Conservation (phyloP, 2,113 vertebrate species). For the Canis aureus region DNA sequence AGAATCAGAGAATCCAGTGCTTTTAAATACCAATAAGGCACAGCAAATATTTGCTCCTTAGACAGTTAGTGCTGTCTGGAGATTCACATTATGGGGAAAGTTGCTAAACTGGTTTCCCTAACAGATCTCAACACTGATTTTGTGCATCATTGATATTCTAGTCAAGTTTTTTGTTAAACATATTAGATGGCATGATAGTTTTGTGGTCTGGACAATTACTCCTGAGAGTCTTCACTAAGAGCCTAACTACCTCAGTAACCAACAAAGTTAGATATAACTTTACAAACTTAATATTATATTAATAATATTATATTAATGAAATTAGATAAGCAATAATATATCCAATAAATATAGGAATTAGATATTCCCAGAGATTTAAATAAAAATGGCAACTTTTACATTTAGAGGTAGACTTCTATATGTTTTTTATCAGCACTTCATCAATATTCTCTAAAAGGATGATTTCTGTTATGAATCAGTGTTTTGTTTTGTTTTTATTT, state of each 20-base stretch:
- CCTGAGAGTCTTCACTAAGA: background rate
- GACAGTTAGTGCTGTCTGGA: constrained; percentile 17
- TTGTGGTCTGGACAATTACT: constrained; percentile 29
- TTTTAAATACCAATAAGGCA: constrained; percentile 33
- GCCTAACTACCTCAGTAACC: background rate
- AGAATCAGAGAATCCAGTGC: background rate
- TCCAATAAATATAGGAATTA: background rate
- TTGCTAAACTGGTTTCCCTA: constrained; percentile 21
- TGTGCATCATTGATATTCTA: constrained; percentile 9
- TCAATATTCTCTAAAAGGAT: background rate
- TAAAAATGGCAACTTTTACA: background rate
- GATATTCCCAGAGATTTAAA: constrained; percentile 1
- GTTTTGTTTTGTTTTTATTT: background rate
- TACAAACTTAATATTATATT: background rate
- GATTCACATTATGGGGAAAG: background rate
- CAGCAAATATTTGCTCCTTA: constrained; percentile 50
- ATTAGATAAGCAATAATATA: background rate
- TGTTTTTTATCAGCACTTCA: background rate
- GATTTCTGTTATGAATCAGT: background rate
- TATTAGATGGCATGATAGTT: background rate
- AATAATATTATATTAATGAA: background rate
- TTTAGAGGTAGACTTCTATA: background rate
- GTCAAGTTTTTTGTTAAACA: background rate
- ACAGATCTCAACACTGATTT: constrained; percentile 27
- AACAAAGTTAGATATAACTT: constrained; percentile 22